Conservation (phyloP, 2,888 invertebrate species). For the Dinocampus coccinellae region DNA sequence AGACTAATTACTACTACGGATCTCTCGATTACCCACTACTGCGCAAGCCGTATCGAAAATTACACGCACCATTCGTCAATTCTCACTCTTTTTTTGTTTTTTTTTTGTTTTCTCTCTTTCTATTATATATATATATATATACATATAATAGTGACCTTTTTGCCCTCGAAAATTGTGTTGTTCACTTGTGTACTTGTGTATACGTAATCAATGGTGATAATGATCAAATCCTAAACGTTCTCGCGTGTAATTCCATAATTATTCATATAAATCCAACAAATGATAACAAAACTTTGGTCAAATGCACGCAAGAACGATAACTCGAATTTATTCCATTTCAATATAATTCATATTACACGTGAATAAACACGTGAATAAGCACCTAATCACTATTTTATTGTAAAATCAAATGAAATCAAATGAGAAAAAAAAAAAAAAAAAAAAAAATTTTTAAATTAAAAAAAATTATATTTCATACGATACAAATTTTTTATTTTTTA, state of each 20-base stretch:
- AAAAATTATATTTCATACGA: no score
- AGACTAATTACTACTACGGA: not conserved
- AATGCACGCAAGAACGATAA: conserved; percentile 13
- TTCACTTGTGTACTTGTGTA: not conserved
- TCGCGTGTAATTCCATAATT: conserved; percentile 16
- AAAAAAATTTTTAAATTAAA: no score
- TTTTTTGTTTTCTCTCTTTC: not conserved
- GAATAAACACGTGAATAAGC: not conserved
- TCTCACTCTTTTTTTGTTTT: not conserved
- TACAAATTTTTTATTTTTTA: no score
- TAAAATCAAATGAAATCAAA: not conserved
- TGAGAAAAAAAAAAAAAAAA: not conserved
- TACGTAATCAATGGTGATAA: conserved; percentile 1
- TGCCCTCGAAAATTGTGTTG: not conserved
- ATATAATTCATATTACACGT: not conserved
- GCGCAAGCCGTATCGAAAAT: not conserved
- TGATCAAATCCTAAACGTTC: conserved; percentile 11
- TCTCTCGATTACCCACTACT: not conserved
- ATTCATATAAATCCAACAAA: conserved; percentile 9
- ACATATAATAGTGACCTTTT: no score
- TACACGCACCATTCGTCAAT: not conserved
- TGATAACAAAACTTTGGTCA: not conserved
- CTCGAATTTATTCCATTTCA: not conserved
- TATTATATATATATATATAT: not conserved
- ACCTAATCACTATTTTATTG: not conserved